Evolutionary conservation across 2,797 vertebrate genomes (phyloP), one percentile per base, ranked within the genome.

Genomic region (Octomys mimax): DNA sequence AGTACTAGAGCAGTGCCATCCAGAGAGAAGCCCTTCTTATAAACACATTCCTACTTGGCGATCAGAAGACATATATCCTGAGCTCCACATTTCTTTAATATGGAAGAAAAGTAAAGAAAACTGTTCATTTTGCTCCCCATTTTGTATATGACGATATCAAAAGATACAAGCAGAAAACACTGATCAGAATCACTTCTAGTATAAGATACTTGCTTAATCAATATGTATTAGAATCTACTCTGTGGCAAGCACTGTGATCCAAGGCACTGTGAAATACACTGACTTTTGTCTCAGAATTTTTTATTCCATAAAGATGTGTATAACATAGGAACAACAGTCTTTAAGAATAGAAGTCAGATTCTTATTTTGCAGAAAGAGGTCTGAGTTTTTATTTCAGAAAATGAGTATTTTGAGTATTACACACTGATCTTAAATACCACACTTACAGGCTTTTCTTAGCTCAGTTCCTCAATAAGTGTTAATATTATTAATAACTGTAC

Each of bases 111-210:
- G 10, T 33, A 61, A 39, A 57, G 39, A 66, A 71, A 21, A 10
- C 1, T 0, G 0, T 33, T 1, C 1, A 4, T 52, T 70, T 52
- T 75, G 16, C 16, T 26, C 52, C 16, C 8, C 0, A 1, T 46
- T 36, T 22, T 19, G 33, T 28, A 6, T 54, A 21, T 5, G 18
- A 33, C 46, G 33, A 39, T 75, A 18, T 73, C 2, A 6, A 0
- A 2, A 8, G 21, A 8, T 9, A 2, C 46, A 4, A 13, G 14
- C 12, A 12, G 78, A 46, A 11, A 5, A 11, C 14, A 1, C 0
- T 11, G 0, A 22, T 39, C 36, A 36, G 16, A 18, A 68, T 3
- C 6, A 9, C 3, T 64, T 59, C n/a, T 19, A 3, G 1, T 46
- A 19, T 33, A 2, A 18, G 19, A 5, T 22, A 12, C 1, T 87